These are phyloP conservation scores for Hydrophis major DNA, from an alignment of 2,797 vertebrate species.

Conservation along the genomic window DNA sequence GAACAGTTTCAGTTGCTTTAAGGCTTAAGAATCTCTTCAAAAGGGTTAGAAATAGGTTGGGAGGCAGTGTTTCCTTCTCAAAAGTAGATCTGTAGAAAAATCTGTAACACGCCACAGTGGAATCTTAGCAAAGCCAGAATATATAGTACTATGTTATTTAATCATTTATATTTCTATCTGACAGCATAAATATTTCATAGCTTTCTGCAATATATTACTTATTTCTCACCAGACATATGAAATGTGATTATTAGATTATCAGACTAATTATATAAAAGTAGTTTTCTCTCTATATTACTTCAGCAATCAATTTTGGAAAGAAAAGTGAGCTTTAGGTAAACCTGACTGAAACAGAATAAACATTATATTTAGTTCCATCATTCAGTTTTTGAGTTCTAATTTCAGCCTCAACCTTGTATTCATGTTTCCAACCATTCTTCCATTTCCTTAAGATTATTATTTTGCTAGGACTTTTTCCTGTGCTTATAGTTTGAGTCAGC, in stretches of 20 bases:
- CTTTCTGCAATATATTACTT: not conserved
- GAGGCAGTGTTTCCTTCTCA: not conserved
- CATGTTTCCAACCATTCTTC: not conserved
- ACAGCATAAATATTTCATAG: not conserved
- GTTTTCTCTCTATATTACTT: not conserved
- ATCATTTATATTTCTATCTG: not conserved
- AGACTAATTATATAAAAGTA: not conserved
- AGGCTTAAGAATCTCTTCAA: not conserved
- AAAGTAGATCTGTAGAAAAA: not conserved
- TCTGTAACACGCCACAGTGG: not conserved
- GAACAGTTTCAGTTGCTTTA: not conserved
- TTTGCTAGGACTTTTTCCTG: not conserved
- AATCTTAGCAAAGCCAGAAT: not conserved
- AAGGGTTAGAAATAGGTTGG: not conserved
- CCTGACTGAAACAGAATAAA: not conserved
- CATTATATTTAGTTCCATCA: not conserved
- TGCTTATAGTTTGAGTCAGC: not conserved
- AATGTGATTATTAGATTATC: not conserved
- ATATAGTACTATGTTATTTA: not conserved
- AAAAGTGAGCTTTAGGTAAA: not conserved
- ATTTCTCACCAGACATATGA: not conserved
- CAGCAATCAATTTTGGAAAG: not conserved
- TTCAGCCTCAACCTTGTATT: not conserved
- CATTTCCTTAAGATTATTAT: not conserved
- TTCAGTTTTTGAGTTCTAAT: not conserved